phyloP scores from a whole-genome alignment of 2,113 vertebrate species.

The Hypocryptadius cinnamomeus region DNA sequence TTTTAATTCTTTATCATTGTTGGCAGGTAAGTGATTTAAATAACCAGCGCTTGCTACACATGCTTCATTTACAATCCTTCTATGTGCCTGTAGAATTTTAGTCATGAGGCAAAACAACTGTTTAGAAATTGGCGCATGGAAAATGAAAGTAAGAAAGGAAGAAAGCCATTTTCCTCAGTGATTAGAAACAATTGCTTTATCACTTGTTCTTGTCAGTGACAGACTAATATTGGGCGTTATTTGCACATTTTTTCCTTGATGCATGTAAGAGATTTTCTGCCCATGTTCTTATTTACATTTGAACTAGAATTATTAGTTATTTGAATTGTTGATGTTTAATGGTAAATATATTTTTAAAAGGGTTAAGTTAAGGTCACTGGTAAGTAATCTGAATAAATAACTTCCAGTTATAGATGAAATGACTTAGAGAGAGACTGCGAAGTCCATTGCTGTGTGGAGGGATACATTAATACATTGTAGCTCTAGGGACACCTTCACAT shows the following conservation, averaged over 20 bases:
- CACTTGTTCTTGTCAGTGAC: background rate
- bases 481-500: background rate
- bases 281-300: background rate
- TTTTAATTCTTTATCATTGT: background rate
- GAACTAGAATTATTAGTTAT: background rate
- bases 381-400: conserved; percentile 23
- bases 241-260: background rate
- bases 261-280: background rate
- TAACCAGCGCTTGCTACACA: background rate
- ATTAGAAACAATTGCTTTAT: background rate
- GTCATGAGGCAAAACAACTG: background rate
- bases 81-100: background rate
- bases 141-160: background rate
- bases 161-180: background rate
- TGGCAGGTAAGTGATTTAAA: background rate
- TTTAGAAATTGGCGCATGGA: background rate
- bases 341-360: background rate
- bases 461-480: background rate
- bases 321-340: background rate
- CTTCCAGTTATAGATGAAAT: background rate
- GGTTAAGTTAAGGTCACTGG: background rate
- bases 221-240: background rate
- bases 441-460: background rate
- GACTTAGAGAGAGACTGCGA: background rate
- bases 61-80: background rate